Base-by-base conservation (phyloP, 2,888 invertebrate genomes). In the Acronicta psi region DNA sequence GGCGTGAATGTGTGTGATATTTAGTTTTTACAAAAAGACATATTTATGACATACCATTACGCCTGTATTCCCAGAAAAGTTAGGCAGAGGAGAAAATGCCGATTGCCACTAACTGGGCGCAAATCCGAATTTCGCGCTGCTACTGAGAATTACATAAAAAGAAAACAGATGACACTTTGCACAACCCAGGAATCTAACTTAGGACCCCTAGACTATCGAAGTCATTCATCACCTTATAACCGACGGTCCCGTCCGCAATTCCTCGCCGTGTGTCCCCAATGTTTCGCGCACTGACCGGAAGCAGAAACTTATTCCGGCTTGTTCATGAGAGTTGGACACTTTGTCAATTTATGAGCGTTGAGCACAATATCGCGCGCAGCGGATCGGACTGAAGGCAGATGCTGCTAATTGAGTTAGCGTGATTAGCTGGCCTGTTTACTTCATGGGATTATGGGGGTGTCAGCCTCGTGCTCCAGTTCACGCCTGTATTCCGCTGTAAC, bases 251-350 rank as follows among this genome's bases (percentile, higher is more conserved):
- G 53, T 16, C 1, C 59, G 2, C 14, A 80, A 47, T 66, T 50
- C 14, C 14, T 13, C 0, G 53, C 79, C 86, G 86, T 90, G 47
- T 79, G 79, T 82, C 63, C 55, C 45, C 77, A 76, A 74, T 79
- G 83, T 82, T 82, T 83, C 87, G 88, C 87, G 86, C 91, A 89
- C 90, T 93, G 93, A 93, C 93, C 93, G 93, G 91, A 92, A 91
- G 92, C 87, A 82, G 86, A 87, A 93, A 93, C 92, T 93, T 92
- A 92, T 91, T 90, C 87, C 85, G 81, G 84, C 86, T 90, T 89
- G 91, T 88, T 89, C 91, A 87, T 85, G 86, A 83, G 86, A 93
- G 91, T 93, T 93, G 87, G 93, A 92, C 93, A 93, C 87, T 93
- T 93, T 91, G 92, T 93, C 93, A 93, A 93, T 93, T 93, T 93